Evolutionary conservation across 2,888 invertebrate genomes (phyloP), one percentile per base, ranked within the genome.

Genomic region (Boloria euphrosyne): DNA sequence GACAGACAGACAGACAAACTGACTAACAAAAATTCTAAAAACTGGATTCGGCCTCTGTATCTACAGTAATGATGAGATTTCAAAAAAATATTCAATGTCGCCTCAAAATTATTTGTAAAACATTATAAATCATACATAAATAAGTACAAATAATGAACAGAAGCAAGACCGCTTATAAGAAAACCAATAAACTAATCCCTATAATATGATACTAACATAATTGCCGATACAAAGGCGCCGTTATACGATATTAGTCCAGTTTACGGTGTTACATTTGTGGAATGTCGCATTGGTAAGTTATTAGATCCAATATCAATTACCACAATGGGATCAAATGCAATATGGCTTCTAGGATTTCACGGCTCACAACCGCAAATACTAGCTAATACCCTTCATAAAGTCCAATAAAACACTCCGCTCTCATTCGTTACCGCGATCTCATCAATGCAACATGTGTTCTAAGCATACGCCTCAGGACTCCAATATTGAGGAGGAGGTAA

Each of bases 401-500:
- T 65, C 73, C 74, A 85, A 87, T 89, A 85, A 89, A 84, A 78
- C 78, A 79, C 88, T 86, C 84, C 86, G 87, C 83, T 86, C 75
- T 77, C 75, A 79, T 80, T 77, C 71, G 74, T 74, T 74, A 73
- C 76, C 78, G 75, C 69, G 77, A 78, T 81, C 84, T 87, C 83
- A 89, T 80, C 83, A 81, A 80, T 78, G 73, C 82, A 82, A 80
- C 81, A 90, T 91, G 92, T 90, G 87, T 89, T 89, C 89, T 85
- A 91, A 91, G 90, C 90, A 86, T 79, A 81, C 89, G 74, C 81
- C 82, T 80, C 80, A 82, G 89, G 89, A 87, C 73, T 76, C 80
- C 79, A 82, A 82, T 79, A 74, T 83, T 84, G 68, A 84, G 83
- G 89, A 84, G 84, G 89, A 90, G 91, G 92, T 91, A 89, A 91